Evolutionary conservation across 2,888 invertebrate species (phyloP), one percentile per base, ranked within the genome.

Genomic region (Bimastos eiseni): DNA sequence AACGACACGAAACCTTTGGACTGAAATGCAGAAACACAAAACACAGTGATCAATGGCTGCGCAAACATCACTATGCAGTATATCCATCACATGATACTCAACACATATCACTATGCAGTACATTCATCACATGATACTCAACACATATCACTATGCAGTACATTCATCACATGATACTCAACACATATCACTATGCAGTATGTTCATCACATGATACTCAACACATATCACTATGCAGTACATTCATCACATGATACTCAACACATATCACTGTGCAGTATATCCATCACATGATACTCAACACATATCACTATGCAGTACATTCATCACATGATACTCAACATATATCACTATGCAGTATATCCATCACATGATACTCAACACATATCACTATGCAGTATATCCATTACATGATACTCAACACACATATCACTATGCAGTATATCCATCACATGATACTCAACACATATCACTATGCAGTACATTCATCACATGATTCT

Each of bases 1-100:
- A 21, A 94, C 94, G n/a, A 95, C 93, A 55, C 93, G 92, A 90
- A 93, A 92, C 86, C 95, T 91, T 90, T 94, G 93, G 15, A 91
- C 93, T 93, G 94, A 15, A 83, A 83, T 84, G 70, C 34, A 55
- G 19, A 49, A 24, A 49, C 49, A 70, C n/a, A 70, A 13, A 30
- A 5, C 24, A 24, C 55, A 55, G 24, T 11, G 30, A 70, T 70
- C 70, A 70, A n/a, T n/a, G 17, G n/a, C n/a, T 11, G n/a, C 24
- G 21, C 70, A 49, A n/a, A 70, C 70, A 70, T 70, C 70, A 70
- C 13, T 8, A 13, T 70, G 70, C 70, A 70, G 11, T n/a, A 70
- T 70, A 70, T 70, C 70, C 1, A n/a, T 70, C 30, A n/a, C 30
- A n/a, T 1, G n/a, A 70, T n/a, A 49, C 49, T 49, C 49, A 49